Evolutionary conservation across 2,888 invertebrate species (phyloP).

Genomic region (Allolobophora icterica): DNA sequence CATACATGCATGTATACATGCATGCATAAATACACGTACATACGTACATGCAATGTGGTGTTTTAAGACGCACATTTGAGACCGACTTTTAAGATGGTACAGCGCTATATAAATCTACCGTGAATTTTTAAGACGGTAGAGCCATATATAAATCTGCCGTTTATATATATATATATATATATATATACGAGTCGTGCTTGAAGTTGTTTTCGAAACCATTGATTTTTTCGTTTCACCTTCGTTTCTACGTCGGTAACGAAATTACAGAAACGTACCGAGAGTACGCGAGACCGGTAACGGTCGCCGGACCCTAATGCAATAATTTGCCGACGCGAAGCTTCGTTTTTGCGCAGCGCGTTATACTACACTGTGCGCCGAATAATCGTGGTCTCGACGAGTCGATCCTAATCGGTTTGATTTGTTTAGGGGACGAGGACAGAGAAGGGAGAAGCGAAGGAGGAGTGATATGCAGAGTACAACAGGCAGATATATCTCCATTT

Average conservation of each 20-base stretch:
- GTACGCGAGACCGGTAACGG: neutral
- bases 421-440: neutral
- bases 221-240: neutral
- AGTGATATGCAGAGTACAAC: neutral
- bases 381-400: neutral
- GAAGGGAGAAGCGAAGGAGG: neutral
- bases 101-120: neutral
- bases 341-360: neutral
- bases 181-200: neutral
- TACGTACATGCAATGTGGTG: neutral
- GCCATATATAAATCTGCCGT: neutral
- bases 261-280: neutral
- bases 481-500: no score
- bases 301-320: neutral
- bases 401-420: slow-evolving; percentile 17
- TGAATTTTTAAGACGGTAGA: neutral
- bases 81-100: neutral
- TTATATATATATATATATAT: neutral
- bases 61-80: neutral
- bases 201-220: slow-evolving; percentile 22
- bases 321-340: neutral
- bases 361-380: slow-evolving; percentile 17
- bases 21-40: no score
- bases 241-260: neutral
- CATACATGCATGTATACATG: no score